Evolutionary conservation across 1,140 invertebrate genomes (phyloP).

Genomic region (Heliconius himera): DNA sequence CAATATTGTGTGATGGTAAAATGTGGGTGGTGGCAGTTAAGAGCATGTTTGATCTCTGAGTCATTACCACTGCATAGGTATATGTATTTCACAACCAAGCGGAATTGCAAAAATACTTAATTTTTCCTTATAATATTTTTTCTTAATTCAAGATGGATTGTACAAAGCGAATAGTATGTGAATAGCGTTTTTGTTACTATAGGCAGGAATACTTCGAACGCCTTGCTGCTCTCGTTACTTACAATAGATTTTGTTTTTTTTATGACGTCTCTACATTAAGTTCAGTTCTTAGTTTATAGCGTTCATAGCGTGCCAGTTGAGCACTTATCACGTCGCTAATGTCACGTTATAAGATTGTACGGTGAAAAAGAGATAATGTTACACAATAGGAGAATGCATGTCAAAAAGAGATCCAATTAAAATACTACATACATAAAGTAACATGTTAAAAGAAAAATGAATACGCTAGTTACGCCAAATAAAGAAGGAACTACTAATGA

Average conservation of each 20-base stretch:
- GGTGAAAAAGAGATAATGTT: too few relatives aligned
- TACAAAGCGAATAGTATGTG: not conserved
- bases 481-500: not conserved
- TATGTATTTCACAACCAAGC: too few relatives aligned
- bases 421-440: too few relatives aligned
- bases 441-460: not conserved
- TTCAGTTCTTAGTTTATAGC: too few relatives aligned
- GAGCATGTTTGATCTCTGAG: not conserved
- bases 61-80: not conserved
- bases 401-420: too few relatives aligned
- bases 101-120: too few relatives aligned
- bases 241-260: not conserved
- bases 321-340: too few relatives aligned
- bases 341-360: too few relatives aligned
- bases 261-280: too few relatives aligned
- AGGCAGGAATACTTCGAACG: not conserved
- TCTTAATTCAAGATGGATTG: not conserved
- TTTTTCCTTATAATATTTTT: too few relatives aligned
- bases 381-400: too few relatives aligned
- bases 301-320: too few relatives aligned
- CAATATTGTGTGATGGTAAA: not conserved
- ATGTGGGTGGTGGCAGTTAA: not conserved
- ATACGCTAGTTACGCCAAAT: not conserved
- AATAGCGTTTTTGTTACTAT: not conserved
- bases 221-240: not conserved